Conservation (phyloP, 2,113 vertebrate species). For the Astur gentilis region DNA sequence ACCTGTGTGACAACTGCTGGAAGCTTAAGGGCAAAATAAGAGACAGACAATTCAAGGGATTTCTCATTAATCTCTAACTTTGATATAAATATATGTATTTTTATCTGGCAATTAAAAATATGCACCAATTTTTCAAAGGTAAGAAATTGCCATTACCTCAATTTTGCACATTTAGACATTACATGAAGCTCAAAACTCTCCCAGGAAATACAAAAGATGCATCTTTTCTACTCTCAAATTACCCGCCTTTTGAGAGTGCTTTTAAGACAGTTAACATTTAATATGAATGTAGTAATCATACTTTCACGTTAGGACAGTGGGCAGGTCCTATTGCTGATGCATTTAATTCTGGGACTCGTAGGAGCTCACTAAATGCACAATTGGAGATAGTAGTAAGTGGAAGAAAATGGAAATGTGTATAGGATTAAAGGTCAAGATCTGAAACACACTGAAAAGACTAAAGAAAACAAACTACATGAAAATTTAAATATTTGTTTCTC, state of each 20-base stretch:
- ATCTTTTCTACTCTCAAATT: neutral
- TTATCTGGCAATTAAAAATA: neutral
- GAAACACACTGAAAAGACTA: neutral
- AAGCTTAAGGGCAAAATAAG: neutral
- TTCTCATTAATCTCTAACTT: neutral
- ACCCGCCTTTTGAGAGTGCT: neutral
- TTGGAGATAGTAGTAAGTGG: fast-evolving
- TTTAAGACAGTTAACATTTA: neutral
- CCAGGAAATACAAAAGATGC: neutral
- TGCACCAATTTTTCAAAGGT: neutral
- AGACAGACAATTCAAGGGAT: neutral
- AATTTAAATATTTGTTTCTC: neutral
- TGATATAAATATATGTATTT: neutral
- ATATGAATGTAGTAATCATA: neutral
- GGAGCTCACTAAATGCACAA: neutral
- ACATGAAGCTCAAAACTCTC: neutral
- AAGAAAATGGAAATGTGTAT: neutral
- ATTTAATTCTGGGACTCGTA: neutral
- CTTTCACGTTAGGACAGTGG: neutral
- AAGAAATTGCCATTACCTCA: neutral
- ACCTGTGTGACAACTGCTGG: neutral
- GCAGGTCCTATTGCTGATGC: neutral
- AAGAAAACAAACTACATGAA: neutral
- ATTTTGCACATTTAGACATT: neutral
- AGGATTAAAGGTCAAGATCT: neutral